Base-by-base conservation (phyloP, 2,888 invertebrate species). In the Apamea sordens region DNA sequence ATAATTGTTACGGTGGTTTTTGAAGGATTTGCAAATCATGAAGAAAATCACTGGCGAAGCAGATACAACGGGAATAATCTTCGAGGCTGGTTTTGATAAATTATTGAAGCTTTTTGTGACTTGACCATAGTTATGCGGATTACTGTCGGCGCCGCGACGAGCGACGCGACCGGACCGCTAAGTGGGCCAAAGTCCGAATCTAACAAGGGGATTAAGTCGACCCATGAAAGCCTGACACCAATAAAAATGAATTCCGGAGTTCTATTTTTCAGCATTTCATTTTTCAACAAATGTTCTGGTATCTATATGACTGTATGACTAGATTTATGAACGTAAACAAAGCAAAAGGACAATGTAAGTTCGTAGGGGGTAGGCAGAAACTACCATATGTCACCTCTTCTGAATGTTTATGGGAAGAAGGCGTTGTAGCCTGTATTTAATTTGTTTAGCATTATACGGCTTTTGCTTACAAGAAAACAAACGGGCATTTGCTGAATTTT, bases 31-130 rank as follows among this genome's bases (percentile, higher is more conserved):
- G 67, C 69, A 80, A 82, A 72, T 85, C 61, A 85, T 78, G 67
- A 44, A 68, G 56, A 74, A 86, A 73, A 73, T 76, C 67, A 59
- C 56, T 68, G 72, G 71, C 70, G 68, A 36, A 44, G 65, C 68
- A 67, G 81, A 80, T 79, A 76, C 74, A 77, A 73, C 21, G 73
- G 73, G 75, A 85, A 82, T 73, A 88, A 82, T 84, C 15, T 47
- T 69, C 73, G 65, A 79, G 50, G 67, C 67, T 82, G 83, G 56
- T 80, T 83, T 84, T 87, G 88, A 87, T 84, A 78, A 88, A 88
- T 88, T 86, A 79, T 84, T 82, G 64, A 65, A 74, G 82, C 56
- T 84, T 87, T 84, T 87, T 87, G 79, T 82, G 80, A 77, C 71
- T 85, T 82, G 74, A 73, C 86, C 81, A 85, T 76, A 78, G 80